A percentile compares a stretch with the other conserved stretches of the same genome.
Conservation (phyloP, 2,797 vertebrate genomes). For the Lutjanus campechanus region DNA sequence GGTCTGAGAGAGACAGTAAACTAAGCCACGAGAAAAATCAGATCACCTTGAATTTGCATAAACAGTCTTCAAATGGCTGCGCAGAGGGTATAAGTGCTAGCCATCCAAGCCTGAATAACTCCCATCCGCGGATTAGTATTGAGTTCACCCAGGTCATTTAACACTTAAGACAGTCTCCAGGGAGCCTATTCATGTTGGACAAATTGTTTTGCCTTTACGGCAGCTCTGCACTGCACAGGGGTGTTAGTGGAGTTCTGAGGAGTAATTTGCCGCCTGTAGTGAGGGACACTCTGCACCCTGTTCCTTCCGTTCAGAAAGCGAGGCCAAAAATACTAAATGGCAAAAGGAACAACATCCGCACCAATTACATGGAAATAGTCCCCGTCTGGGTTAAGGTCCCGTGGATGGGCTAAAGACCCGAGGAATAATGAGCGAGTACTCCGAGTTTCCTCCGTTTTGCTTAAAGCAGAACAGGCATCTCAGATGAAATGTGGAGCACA, state of each 20-base stretch:
- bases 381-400: conserved; percentile 59
- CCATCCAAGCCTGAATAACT: conserved; percentile 81
- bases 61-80: conserved; percentile 83
- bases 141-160: conserved; percentile 86
- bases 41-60: conserved; percentile 89
- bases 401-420: conserved; percentile 52
- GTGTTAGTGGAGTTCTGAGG: conserved; percentile 78
- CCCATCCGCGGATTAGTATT: conserved; percentile 82
- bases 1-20: conserved; percentile 75
- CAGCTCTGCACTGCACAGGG: conserved; percentile 70
- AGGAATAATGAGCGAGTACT: conserved; percentile 66
- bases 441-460: conserved; percentile 28
- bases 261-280: conserved; percentile 84
- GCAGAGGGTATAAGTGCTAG: conserved; percentile 78
- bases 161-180: conserved; percentile 84
- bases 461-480: conserved; percentile 48
- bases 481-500: conserved; percentile 63
- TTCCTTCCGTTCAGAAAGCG: conserved; percentile 62
- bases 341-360: conserved; percentile 68
- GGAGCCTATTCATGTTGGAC: conserved; percentile 84
- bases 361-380: conserved; percentile 78
- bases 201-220: conserved; percentile 85
- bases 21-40: conserved; percentile 83
- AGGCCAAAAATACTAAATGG: conserved; percentile 71
- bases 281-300: conserved; percentile 77